Conservation (phyloP, 30 jellyfish, hydroid and myxozoan species). For the Aurelia coerulea region DNA sequence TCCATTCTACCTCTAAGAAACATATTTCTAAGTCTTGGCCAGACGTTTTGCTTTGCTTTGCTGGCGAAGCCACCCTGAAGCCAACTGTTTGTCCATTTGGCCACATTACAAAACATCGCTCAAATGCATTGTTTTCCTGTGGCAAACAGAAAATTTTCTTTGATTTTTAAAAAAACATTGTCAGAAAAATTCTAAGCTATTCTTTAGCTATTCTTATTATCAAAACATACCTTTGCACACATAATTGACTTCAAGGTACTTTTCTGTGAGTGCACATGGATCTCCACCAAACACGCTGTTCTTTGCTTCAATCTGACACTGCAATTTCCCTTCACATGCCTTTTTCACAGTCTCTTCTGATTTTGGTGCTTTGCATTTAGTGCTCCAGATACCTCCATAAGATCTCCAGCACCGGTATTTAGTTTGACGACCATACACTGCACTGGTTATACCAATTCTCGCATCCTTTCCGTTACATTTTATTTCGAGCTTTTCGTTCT, state of each 20-base stretch:
- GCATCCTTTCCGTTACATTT: not conserved
- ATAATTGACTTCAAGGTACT: constrained; percentile 50
- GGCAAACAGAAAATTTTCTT: too few relatives aligned
- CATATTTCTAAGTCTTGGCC: too few relatives aligned
- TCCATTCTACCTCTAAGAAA: too few relatives aligned
- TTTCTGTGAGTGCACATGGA: constrained; percentile 34
- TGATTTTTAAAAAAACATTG: too few relatives aligned
- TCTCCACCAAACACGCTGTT: constrained; percentile 37
- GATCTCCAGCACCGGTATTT: constrained; percentile 4
- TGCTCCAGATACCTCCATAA: not conserved
- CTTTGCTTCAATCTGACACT: constrained; percentile 23
- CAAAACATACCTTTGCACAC: constrained; percentile 11
- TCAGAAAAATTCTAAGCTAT: too few relatives aligned
- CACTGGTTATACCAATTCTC: not conserved
- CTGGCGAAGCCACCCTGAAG: too few relatives aligned
- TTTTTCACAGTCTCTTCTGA: constrained; percentile 13
- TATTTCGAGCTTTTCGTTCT: not conserved
- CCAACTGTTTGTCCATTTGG: too few relatives aligned
- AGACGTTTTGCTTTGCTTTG: too few relatives aligned
- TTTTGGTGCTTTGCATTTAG: constrained; percentile 31
- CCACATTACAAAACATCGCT: too few relatives aligned
- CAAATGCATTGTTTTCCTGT: too few relatives aligned
- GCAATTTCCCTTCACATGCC: constrained; percentile 30
- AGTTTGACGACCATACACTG: constrained; percentile 25
- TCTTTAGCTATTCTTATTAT: too few relatives aligned